Percentiles rank a stretch among this genome's conserved stretches.
These are phyloP conservation scores for Ataeniobius toweri DNA, from an alignment of 2,797 vertebrate genomes.

Conservation along the genomic window DNA sequence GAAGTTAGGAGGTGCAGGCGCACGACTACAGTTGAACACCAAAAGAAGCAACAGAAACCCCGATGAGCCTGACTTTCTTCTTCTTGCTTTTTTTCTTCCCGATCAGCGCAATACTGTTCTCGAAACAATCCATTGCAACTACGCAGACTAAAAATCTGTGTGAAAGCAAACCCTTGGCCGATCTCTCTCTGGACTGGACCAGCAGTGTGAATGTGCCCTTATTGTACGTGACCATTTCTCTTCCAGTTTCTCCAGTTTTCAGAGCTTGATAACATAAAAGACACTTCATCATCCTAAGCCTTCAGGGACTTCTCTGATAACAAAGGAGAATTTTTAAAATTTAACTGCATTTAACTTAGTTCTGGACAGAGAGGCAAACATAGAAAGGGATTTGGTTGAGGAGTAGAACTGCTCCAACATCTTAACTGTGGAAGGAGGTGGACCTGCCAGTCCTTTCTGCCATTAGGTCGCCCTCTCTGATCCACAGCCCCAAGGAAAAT, in stretches of 20 bases:
- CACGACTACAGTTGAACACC: no score
- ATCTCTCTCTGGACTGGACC: no score
- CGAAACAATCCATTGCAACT: no score
- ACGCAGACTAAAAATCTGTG: no score
- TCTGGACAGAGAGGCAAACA: not conserved
- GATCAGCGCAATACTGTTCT: no score
- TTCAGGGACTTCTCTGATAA: not conserved
- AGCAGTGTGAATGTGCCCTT: no score
- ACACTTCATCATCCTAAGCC: not conserved
- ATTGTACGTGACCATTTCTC: not conserved
- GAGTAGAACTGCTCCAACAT: not conserved
- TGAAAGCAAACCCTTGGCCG: no score
- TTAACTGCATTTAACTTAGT: not conserved
- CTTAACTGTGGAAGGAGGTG: not conserved
- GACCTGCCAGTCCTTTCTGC: not conserved
- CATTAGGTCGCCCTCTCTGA: conserved; percentile 12
- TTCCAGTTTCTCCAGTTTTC: not conserved
- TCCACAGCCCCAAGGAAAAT: conserved; percentile 6
- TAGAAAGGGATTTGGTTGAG: no score
- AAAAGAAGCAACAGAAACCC: no score
- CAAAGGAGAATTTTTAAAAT: not conserved
- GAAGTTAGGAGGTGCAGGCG: no score
- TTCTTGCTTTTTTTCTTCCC: no score
- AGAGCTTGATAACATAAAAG: not conserved
- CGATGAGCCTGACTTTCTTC: no score